Evolutionary conservation across 2,113 vertebrate species (phyloP).

Genomic region (Microcebus murinus): DNA sequence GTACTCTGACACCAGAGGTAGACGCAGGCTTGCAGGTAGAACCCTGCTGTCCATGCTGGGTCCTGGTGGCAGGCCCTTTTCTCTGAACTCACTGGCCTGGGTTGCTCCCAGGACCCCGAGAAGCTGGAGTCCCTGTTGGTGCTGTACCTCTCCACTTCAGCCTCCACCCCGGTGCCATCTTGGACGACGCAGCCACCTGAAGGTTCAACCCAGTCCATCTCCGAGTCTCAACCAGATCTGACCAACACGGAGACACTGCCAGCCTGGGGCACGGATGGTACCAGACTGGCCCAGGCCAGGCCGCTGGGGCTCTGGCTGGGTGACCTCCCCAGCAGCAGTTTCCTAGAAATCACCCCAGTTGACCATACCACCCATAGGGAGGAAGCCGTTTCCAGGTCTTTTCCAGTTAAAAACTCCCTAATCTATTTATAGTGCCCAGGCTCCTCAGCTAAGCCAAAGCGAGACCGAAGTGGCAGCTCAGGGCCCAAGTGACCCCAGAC

Average conservation of each 20-base stretch:
- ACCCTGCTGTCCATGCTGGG: background rate
- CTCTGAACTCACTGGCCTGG: background rate
- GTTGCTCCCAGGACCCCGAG: too few relatives aligned
- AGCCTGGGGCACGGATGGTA: background rate
- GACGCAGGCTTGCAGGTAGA: too few relatives aligned
- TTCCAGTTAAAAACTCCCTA: background rate
- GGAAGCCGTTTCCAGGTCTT: background rate
- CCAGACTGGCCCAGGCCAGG: background rate
- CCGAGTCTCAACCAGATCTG: background rate
- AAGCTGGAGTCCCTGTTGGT: background rate
- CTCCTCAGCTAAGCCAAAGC: background rate
- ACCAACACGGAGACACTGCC: background rate
- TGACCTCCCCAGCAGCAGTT: background rate
- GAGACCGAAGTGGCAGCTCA: background rate
- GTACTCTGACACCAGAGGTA: too few relatives aligned
- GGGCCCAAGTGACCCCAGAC: background rate
- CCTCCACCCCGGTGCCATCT: background rate
- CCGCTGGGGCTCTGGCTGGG: background rate
- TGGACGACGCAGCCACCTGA: background rate
- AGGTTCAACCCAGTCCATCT: background rate
- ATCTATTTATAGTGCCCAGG: background rate
- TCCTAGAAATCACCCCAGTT: background rate
- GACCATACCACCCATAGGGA: background rate
- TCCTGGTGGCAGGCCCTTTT: background rate
- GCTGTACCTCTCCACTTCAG: fast-evolving